Conservation (phyloP, 2,113 vertebrate species). For the Dissostichus mawsoni region DNA sequence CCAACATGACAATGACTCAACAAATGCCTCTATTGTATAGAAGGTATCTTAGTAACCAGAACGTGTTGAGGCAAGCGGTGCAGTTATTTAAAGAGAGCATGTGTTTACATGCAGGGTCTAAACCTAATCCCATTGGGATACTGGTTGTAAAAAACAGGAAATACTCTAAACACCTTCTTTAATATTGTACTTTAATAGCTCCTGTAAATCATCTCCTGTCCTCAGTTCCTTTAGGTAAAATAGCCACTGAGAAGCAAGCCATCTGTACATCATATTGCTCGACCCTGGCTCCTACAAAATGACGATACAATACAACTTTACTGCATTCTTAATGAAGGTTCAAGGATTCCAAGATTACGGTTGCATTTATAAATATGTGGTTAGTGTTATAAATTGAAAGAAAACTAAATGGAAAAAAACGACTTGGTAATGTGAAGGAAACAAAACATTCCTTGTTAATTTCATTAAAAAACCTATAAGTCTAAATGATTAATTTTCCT, state of each 20-base stretch:
- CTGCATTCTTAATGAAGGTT: too few species aligned
- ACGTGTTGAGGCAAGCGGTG: constrained; percentile 49
- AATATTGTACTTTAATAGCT: not conserved
- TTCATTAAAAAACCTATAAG: too few species aligned
- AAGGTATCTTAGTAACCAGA: not conserved
- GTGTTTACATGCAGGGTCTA: constrained; percentile 48
- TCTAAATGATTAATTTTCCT: not conserved
- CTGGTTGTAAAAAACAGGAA: not conserved
- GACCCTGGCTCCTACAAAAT: too few species aligned
- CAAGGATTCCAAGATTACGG: too few species aligned
- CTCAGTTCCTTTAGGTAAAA: not conserved
- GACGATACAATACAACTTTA: too few species aligned
- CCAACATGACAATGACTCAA: constrained; percentile 18
- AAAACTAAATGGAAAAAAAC: too few species aligned
- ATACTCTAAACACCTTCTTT: not conserved
- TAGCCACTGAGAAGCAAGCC: too few species aligned
- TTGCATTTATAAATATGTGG: too few species aligned
- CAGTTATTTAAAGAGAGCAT: constrained; percentile 68
- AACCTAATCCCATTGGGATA: constrained; percentile 1
- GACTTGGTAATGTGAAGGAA: too few species aligned
- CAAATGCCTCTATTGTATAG: constrained; percentile 2
- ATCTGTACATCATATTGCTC: not conserved
- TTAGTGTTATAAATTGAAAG: too few species aligned
- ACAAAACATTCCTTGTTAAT: too few species aligned
- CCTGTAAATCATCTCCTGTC: not conserved